phyloP scores from a whole-genome alignment of 1,140 invertebrate genomes.

The Micrasema longulum region DNA sequence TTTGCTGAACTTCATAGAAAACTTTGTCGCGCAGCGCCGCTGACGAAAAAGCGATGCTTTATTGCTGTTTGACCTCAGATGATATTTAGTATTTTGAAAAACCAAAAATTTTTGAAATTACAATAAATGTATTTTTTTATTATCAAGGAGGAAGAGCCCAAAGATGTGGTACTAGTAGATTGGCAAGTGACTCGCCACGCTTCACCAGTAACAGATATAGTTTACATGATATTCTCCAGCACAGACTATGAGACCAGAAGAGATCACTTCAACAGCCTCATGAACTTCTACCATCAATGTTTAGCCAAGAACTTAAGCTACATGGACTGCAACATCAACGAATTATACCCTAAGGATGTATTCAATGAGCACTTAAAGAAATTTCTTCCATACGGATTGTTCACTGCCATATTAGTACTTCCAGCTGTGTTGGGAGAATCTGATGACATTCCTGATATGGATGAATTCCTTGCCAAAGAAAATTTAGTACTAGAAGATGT shows the following conservation, averaged over 20 bases:
- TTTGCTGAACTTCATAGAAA: too few species aligned
- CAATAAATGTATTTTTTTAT: too few species aligned
- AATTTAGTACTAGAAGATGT: constrained; percentile 47
- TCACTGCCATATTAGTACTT: too few species aligned
- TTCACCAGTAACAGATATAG: constrained; percentile 67
- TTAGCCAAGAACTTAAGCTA: constrained; percentile 51
- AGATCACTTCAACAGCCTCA: constrained; percentile 60
- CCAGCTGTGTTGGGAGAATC: constrained; percentile 25
- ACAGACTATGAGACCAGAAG: constrained; percentile 62
- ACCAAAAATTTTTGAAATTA: too few species aligned
- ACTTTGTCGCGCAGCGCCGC: too few species aligned
- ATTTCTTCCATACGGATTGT: constrained; percentile 38
- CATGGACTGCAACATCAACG: constrained; percentile 37
- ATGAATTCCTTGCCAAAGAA: constrained; percentile 18
- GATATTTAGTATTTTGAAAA: too few species aligned
- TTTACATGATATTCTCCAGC: constrained; percentile 68
- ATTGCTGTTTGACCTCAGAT: too few species aligned
- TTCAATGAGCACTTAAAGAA: constrained; percentile 43
- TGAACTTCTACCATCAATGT: constrained; percentile 65
- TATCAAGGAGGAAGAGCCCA: constrained; percentile 59
- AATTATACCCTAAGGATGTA: constrained; percentile 37
- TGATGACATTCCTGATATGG: constrained; percentile 36
- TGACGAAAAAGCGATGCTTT: too few species aligned
- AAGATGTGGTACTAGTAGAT: constrained; percentile 63
- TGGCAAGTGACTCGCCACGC: constrained; percentile 67